Base-by-base conservation (phyloP, 2,113 vertebrate species). In the Otocyon megalotis region DNA sequence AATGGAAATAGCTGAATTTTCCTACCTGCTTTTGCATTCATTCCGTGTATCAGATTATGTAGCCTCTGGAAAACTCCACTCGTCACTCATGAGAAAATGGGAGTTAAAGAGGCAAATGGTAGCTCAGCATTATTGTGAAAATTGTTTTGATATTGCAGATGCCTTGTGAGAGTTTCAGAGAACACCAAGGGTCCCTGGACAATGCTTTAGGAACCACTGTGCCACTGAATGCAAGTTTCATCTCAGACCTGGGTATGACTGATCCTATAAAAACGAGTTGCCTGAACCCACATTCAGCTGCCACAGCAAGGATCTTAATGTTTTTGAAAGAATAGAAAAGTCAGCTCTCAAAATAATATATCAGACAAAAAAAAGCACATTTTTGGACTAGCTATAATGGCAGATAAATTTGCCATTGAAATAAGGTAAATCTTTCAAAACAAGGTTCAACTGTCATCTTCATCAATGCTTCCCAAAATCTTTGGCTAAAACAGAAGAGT, bases 341-440 rank as follows among this genome's bases (percentile, higher is more conserved):
- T 56, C 69, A 67, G 72, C 16, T 77, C n/a, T 83, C n/a, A 96
- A 43, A 74, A 83, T 85, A 88, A 85, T 58, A 7, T 69, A 14
- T 93, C 28, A 93, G 72, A 80, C 28, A 93, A 65, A 80, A 14
- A 76, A 96, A 96, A 90, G 11, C 35, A 77, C 43, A 58, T 77
- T 94, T 67, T 35, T 65, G 9, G 30, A 54, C 81, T 83, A 26
- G 26, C 72, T 83, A 35, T 87, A 93, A 72, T 72, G 48, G 35
- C 60, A 93, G 67, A 87, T 83, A 93, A 83, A 86, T 93, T 88
- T 93, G 43, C 53, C 43, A 71, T 26, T 58, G 43, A 82, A 88
- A 96, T 87, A 35, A 96, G 35, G 16, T 94, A 82, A 82, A 96
- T 65, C 53, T 87, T 94, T 94, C 67, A 48, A 94, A 97, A 94